phyloP scores from a whole-genome alignment of 2,797 vertebrate genomes.

The Etheostoma nigrum region DNA sequence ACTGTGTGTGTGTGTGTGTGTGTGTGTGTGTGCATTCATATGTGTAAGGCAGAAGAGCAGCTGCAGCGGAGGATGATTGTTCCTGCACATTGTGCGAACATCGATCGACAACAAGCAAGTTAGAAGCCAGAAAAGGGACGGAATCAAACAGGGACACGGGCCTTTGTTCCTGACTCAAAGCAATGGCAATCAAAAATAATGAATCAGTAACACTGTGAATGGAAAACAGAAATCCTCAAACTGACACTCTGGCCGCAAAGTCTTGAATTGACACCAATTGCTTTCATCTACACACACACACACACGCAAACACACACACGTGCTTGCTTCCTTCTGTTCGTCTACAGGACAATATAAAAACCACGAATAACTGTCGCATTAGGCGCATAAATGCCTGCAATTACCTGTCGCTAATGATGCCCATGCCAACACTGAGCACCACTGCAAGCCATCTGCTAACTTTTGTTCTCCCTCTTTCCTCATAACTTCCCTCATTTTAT shows the following conservation, averaged over 20 bases:
- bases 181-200: constrained; percentile 16
- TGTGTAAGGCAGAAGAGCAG: constrained; percentile 32
- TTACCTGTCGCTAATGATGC: constrained; percentile 77
- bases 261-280: not conserved
- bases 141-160: constrained; percentile 31
- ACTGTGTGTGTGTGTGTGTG: constrained; percentile 13
- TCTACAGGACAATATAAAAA: not conserved
- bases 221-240: constrained; percentile 4
- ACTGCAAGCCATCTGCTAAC: constrained; percentile 72
- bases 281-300: not conserved
- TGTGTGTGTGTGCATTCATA: constrained; percentile 29
- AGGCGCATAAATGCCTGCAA: constrained; percentile 72
- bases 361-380: constrained; percentile 46
- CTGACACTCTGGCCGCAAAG: not conserved
- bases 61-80: constrained; percentile 41
- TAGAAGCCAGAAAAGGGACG: constrained; percentile 8
- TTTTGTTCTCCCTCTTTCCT: constrained; percentile 57
- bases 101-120: constrained; percentile 66
- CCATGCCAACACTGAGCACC: constrained; percentile 43
- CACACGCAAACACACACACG: not conserved
- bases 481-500: constrained; percentile 34
- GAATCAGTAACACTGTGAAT: not conserved
- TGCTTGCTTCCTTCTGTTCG: constrained; percentile 33
- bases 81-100: constrained; percentile 61
- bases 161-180: constrained; percentile 48